Base-by-base conservation (phyloP, 92 coral and sea anemone genomes). In the Isaurus tuberculatus region DNA sequence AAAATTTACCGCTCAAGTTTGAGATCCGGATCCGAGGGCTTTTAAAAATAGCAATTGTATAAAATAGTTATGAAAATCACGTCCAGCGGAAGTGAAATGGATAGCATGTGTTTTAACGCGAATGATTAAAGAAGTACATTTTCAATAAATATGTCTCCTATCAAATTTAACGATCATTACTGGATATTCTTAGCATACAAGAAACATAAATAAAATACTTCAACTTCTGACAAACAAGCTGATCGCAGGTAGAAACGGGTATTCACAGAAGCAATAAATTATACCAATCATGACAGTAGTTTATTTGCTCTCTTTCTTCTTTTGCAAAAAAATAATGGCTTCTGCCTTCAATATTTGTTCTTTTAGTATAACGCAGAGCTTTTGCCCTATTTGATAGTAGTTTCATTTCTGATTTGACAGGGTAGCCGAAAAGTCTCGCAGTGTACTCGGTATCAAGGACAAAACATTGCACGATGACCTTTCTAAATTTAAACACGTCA, bases 51-150 rank as follows among this genome's bases (percentile, higher is more conserved):
- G 55, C 82, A 55, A 8, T 17, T 37, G 68, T 57, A 49, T 58
- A 16, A 58, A 33, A 77, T 34, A 7, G 36, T 20, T 23, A 28
- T 77, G 82, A 19, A 28, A 77, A 77, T 77, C 82, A 58, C 82
- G 82, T 77, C 25, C 82, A 23, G 23, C 70, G 82, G 82, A 77
- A 77, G 82, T 77, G 82, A 77, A 77, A 77, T 60, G 22, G 51
- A 77, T 77, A 77, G 67, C 70, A 20, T 58, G 70, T 28, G 40
- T 77, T 77, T 77, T 16, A 58, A 60, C 23, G 46, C 46, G 43
- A 74, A 28, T 30, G 14, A 40, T 11, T 33, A n/a, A 74, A 51
- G 33, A 77, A 16, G 70, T 44, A 57, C 53, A 58, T 32, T 5
- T 37, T 20, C 51, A 77, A 58, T 55, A n/a, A 63, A 55, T 32